Conservation (phyloP, 2,797 vertebrate genomes). For the Oreochromis grahami region DNA sequence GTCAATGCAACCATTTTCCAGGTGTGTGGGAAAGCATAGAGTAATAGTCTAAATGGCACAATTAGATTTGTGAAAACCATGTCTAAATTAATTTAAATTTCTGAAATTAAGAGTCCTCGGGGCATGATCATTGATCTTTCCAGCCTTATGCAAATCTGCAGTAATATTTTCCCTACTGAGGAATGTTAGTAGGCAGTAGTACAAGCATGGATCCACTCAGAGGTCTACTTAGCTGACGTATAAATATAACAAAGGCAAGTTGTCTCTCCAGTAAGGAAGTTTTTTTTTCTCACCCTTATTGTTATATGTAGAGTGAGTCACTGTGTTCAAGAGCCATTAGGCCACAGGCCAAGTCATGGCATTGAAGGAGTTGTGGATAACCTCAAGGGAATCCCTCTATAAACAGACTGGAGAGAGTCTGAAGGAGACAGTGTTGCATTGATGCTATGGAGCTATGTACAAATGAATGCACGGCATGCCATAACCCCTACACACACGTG, state of each 20-base stretch:
- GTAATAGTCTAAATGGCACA: background rate
- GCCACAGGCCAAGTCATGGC: constrained; percentile 53
- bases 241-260: constrained; percentile 48
- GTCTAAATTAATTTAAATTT: constrained; percentile 1
- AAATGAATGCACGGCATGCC: constrained; percentile 58
- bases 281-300: constrained; percentile 26
- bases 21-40: background rate
- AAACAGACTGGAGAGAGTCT: constrained; percentile 33
- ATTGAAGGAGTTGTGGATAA: constrained; percentile 8
- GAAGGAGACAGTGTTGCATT: constrained; percentile 48
- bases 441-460: constrained; percentile 14
- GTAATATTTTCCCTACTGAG: constrained; percentile 24
- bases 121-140: constrained; percentile 15
- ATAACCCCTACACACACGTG: constrained; percentile 42
- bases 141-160: constrained; percentile 15
- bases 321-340: constrained; percentile 34
- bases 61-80: background rate
- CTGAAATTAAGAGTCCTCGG: background rate
- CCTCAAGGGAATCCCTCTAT: constrained; percentile 62
- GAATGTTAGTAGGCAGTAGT: constrained; percentile 54
- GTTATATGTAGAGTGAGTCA: constrained; percentile 54
- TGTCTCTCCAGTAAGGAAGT: constrained; percentile 23
- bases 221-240: constrained; percentile 37
- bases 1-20: background rate
- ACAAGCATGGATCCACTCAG: constrained; percentile 13